Conservation (phyloP, 2,797 vertebrate species). For the Eulemur rubriventer region DNA sequence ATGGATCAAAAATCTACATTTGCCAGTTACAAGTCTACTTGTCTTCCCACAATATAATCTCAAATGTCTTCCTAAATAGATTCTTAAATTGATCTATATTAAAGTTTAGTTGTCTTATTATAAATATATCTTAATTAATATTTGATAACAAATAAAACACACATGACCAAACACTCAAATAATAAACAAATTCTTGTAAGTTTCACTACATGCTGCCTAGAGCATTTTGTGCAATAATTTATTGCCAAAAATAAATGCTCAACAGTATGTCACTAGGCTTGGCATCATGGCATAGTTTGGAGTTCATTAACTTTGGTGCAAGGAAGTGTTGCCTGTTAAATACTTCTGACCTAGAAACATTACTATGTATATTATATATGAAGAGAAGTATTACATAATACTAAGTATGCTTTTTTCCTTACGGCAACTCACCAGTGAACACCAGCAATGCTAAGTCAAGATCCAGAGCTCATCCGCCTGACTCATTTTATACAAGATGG, state of each 20-base stretch:
- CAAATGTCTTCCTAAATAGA: background rate
- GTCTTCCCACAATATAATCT: background rate
- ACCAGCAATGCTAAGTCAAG: background rate
- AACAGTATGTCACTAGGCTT: background rate
- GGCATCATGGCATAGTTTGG: background rate
- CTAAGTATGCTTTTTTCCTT: background rate
- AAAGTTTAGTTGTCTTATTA: background rate
- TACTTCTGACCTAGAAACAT: background rate
- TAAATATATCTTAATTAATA: background rate
- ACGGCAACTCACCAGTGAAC: background rate
- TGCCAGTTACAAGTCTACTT: background rate
- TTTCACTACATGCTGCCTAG: background rate
- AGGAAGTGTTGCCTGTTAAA: background rate
- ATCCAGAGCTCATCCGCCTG: background rate
- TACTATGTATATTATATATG: background rate
- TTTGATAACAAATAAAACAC: background rate
- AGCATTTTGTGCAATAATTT: background rate
- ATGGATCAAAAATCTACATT: background rate
- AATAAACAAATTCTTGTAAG: background rate
- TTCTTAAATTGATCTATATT: background rate
- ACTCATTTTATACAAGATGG: background rate
- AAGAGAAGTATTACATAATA: background rate
- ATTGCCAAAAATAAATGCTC: background rate
- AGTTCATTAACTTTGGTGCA: background rate
- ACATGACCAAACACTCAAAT: background rate